phyloP scores from a whole-genome alignment of 2,888 invertebrate genomes.

The Agrotis ipsilon region DNA sequence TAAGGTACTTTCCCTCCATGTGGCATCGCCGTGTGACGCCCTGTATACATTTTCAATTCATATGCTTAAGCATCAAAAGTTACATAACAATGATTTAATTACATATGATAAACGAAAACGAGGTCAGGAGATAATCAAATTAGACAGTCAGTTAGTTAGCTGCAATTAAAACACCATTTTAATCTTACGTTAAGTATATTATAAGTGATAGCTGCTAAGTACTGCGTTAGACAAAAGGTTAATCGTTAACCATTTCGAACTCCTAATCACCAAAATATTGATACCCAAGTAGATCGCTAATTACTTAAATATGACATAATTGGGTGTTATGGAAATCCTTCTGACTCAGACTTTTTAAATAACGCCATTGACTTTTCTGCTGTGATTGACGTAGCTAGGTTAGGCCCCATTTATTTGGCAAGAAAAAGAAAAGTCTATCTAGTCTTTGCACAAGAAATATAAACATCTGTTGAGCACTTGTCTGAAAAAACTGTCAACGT shows the following conservation, averaged over 20 bases:
- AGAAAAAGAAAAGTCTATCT: too few species aligned
- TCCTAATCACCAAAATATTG: too few species aligned
- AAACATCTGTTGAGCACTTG: too few species aligned
- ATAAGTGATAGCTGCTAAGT: background rate
- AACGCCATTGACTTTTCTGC: background rate
- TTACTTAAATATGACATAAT: background rate
- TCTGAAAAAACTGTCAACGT: too few species aligned
- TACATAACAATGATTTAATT: conserved; percentile 29
- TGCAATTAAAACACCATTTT: conserved; percentile 39
- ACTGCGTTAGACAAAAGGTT: background rate
- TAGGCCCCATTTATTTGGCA: background rate
- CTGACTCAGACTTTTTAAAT: background rate
- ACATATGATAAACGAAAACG: conserved; percentile 8
- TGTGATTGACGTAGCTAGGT: background rate
- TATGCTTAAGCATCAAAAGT: background rate
- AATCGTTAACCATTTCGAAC: too few species aligned
- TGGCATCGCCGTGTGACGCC: too few species aligned
- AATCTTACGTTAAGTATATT: background rate
- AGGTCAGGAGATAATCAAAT: conserved; percentile 38
- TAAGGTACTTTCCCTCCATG: too few species aligned
- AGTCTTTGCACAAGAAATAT: too few species aligned
- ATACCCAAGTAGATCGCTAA: too few species aligned
- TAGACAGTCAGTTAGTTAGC: conserved; percentile 6
- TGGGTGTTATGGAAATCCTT: background rate
- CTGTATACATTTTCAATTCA: too few species aligned